Evolutionary conservation across 64 coral and sea anemone genomes (phyloP).

Genomic region (Montipora sp.): DNA sequence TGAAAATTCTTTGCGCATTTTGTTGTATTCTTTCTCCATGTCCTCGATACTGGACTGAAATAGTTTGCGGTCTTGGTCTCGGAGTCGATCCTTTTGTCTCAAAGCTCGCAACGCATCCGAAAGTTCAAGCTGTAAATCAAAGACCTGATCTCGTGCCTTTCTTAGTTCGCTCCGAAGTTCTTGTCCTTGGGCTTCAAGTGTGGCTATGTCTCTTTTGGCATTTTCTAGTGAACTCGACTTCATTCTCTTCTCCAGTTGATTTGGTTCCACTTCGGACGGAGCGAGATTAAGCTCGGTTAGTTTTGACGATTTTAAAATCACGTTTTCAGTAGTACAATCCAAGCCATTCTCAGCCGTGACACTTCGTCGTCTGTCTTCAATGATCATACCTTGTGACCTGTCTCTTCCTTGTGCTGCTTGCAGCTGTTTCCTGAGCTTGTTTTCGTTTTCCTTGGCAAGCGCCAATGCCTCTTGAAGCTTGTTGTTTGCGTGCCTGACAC

Average conservation of each 20-base stretch:
- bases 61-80: constrained; percentile 70
- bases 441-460: constrained; percentile 48
- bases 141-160: constrained; percentile 53
- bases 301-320: constrained; percentile 57
- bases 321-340: constrained; percentile 28
- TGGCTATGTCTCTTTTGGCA: constrained; percentile 77
- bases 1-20: constrained; percentile 49
- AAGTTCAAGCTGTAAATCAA: constrained; percentile 67
- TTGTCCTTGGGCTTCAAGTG: constrained; percentile 67
- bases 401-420: constrained; percentile 18
- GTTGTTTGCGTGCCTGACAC: constrained; percentile 18
- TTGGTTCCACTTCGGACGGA: constrained; percentile 1
- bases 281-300: constrained; percentile 13
- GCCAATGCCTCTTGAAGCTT: constrained; percentile 17
- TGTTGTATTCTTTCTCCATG: constrained; percentile 65
- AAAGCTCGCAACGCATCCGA: constrained; percentile 58
- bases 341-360: neutral
- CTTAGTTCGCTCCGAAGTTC: constrained; percentile 51
- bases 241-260: neutral
- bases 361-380: constrained; percentile 11
- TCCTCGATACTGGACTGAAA: constrained; percentile 52
- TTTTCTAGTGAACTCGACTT: constrained; percentile 46
- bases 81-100: constrained; percentile 74
- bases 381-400: neutral
- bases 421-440: constrained; percentile 32